phyloP scores from a whole-genome alignment of 1,140 invertebrate species.

The Pantala flavescens region DNA sequence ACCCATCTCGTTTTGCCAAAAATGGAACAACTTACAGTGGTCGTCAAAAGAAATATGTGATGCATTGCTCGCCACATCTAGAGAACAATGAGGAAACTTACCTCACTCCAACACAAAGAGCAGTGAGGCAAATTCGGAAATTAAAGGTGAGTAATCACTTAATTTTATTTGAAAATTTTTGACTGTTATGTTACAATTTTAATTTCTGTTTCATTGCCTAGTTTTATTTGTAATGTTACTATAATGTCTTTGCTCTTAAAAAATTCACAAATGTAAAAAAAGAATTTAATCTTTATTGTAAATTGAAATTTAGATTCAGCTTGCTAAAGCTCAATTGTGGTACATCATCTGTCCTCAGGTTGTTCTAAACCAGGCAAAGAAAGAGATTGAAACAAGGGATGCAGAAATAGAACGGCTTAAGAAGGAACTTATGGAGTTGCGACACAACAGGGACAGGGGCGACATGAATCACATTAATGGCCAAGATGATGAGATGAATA shows the following conservation, averaged over 20 bases:
- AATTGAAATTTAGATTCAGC: no score
- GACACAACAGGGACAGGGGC: conserved; percentile 28
- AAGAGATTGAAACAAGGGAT: conserved; percentile 66
- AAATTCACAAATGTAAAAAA: no score
- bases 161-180: background rate
- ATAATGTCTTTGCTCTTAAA: no score
- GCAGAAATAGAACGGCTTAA: conserved; percentile 68
- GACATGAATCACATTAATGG: background rate
- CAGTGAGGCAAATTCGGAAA: conserved; percentile 62
- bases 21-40: conserved; percentile 66
- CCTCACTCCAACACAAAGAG: conserved; percentile 73
- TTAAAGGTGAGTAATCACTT: conserved; percentile 35
- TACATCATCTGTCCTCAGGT: conserved; percentile 36
- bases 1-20: conserved; percentile 49
- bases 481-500: background rate
- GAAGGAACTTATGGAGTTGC: conserved; percentile 68
- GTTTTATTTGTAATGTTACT: no score
- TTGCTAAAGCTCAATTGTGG: no score
- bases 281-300: no score
- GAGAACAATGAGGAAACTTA: conserved; percentile 63
- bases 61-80: conserved; percentile 70
- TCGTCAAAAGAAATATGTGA: conserved; percentile 59
- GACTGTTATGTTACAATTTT: background rate
- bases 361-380: conserved; percentile 56
- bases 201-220: no score